These are phyloP conservation scores for Zele albiditarsus DNA, from an alignment of 2,888 invertebrate species.

Conservation along the genomic window DNA sequence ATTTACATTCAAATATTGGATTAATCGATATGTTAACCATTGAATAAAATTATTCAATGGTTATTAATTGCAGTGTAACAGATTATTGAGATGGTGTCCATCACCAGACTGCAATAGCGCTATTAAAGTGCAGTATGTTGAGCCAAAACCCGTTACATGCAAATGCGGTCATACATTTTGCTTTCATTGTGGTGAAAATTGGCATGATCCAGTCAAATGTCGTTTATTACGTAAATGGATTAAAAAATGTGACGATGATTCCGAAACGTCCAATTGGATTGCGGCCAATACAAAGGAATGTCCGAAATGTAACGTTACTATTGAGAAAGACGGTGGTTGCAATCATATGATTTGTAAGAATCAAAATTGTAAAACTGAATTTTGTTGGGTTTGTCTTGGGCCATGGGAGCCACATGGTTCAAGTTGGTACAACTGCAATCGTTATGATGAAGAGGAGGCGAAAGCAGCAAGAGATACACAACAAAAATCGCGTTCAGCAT, in stretches of 20 bases:
- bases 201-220: slow-evolving; percentile 99
- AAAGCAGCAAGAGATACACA: slow-evolving; percentile 97
- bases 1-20: neutral
- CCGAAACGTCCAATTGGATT: slow-evolving; percentile 99
- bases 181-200: slow-evolving; percentile 96
- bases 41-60: slow-evolving; percentile 11
- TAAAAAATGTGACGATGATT: slow-evolving; percentile 99
- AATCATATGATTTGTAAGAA: slow-evolving; percentile 99
- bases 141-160: slow-evolving; percentile 93
- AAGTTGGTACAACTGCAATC: slow-evolving; percentile 98
- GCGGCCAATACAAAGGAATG: slow-evolving; percentile 99
- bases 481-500: slow-evolving; percentile 92
- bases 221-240: slow-evolving; percentile 95
- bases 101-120: slow-evolving; percentile 98
- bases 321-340: slow-evolving; percentile 98
- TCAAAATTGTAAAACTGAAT: slow-evolving; percentile 97
- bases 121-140: slow-evolving; percentile 92
- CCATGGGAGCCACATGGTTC: slow-evolving; percentile 99
- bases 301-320: slow-evolving; percentile 97
- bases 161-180: slow-evolving; percentile 95
- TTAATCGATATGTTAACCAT: too few relatives aligned
- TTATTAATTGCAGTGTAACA: slow-evolving; percentile 85
- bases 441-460: slow-evolving; percentile 97
- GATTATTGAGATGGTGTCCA: slow-evolving; percentile 97
- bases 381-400: slow-evolving; percentile 99